Evolutionary conservation across 2,888 invertebrate species (phyloP), one percentile per base, ranked within the genome.

Genomic region (Torymus texanus): DNA sequence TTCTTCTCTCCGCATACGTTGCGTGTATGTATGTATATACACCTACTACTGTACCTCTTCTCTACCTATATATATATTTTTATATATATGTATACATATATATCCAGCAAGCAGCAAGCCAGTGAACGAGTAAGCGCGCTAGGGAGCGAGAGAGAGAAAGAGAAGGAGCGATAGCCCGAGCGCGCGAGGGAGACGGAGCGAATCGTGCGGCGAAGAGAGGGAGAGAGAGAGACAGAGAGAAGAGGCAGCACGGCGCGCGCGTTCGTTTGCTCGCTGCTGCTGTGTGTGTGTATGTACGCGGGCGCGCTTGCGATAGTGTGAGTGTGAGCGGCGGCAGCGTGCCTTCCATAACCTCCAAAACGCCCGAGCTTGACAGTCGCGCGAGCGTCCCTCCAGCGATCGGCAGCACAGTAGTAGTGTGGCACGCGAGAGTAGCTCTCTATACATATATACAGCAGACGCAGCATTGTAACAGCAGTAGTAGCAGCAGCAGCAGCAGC

Each of bases 311-410:
- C 2, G 21, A 21, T 12, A 10, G 16, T n/a, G 68, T 24, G 24
- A 29, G 63, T 16, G 66, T 51, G 12, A n/a, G 61, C 59, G 78
- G 41, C 41, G 41, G 41, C 83, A 79, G 83, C 85, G 82, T 84
- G 80, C 78, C 76, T 81, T 82, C 85, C 86, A 85, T 86, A 86
- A 86, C 86, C 86, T 86, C 85, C 59, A 86, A 87, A 84, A 83
- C 82, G 79, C 72, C 63, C 81, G 72, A 82, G 83, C 83, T 83
- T 84, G 84, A 84, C 84, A 84, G 83, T 80, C 82, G 83, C 83
- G 82, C 74, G 83, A 81, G 83, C 82, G 83, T 82, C 82, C 80
- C 81, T 81, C 81, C 73, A 80, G 79, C 74, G 76, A 79, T 81
- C 75, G 78, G 79, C 68, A 79, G 41, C 41, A 41, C 41, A 41